Conservation (phyloP, 2,888 invertebrate species). For the Meta bourneti region DNA sequence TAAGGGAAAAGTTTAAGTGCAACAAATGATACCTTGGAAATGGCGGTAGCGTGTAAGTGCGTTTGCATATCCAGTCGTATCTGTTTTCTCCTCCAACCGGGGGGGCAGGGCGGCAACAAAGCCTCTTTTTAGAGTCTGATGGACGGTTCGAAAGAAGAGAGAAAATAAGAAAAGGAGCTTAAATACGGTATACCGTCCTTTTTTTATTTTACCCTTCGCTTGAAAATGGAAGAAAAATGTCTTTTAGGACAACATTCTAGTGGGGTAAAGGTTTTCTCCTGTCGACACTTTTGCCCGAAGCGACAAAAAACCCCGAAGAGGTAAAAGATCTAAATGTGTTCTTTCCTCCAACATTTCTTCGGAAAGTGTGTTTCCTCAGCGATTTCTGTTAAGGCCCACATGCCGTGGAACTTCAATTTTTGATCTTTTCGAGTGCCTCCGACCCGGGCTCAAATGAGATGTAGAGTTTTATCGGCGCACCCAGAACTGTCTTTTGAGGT, state of each 20-base stretch:
- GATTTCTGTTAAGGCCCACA: conserved; percentile 18
- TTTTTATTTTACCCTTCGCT: conserved; percentile 31
- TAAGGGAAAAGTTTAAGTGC: not conserved
- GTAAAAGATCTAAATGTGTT: conserved; percentile 64
- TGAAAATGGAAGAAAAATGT: conserved; percentile 75
- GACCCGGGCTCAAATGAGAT: conserved; percentile 52
- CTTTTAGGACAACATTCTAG: conserved; percentile 59
- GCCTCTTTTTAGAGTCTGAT: conserved; percentile 69
- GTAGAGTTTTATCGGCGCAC: conserved; percentile 59
- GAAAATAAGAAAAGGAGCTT: conserved; percentile 63
- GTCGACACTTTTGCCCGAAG: conserved; percentile 54
- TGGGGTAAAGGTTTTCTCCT: conserved; percentile 74
- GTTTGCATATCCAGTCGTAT: conserved; percentile 68
- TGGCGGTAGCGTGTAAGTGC: conserved; percentile 65
- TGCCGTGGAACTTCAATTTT: conserved; percentile 33
- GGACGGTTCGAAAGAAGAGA: conserved; percentile 67
- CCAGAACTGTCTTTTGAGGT: conserved; percentile 32
- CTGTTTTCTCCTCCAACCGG: conserved; percentile 26
- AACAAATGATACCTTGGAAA: conserved; percentile 60
- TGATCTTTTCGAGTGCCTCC: conserved; percentile 51
- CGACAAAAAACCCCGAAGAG: conserved; percentile 17
- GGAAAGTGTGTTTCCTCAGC: conserved; percentile 59
- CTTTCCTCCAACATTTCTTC: conserved; percentile 27
- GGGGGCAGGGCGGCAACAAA: conserved; percentile 49
- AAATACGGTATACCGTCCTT: conserved; percentile 51